phyloP scores from a whole-genome alignment of 2,113 vertebrate genomes.

The Tragelaphus scriptus region DNA sequence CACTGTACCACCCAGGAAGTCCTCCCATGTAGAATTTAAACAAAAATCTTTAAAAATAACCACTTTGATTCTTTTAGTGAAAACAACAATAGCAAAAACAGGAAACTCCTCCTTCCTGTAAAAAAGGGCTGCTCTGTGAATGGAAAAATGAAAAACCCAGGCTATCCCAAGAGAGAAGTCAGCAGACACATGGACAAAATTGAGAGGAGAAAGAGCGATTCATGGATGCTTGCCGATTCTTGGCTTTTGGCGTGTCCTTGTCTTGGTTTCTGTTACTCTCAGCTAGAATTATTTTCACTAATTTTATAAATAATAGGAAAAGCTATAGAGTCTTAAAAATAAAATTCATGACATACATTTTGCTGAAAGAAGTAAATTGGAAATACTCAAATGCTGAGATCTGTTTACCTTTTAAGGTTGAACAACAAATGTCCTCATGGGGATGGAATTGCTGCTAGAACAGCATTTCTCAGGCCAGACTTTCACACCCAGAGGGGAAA shows the following conservation, averaged over 20 bases:
- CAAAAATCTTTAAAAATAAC: neutral
- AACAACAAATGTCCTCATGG: neutral
- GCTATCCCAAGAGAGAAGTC: neutral
- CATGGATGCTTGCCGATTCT: neutral
- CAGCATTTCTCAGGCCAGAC: neutral
- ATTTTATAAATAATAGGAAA: neutral
- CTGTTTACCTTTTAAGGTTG: neutral
- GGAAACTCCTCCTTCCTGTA: neutral
- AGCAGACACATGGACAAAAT: neutral
- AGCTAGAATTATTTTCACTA: neutral
- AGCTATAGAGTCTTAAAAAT: neutral
- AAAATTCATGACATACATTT: neutral
- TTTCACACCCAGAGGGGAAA: neutral
- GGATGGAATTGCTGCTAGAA: neutral
- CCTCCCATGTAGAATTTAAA: neutral
- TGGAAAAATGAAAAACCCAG: neutral
- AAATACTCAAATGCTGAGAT: neutral
- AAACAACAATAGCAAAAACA: neutral
- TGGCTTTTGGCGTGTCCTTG: neutral
- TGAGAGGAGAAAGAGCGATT: neutral
- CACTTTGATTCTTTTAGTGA: neutral
- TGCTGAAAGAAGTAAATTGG: neutral
- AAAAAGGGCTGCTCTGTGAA: neutral
- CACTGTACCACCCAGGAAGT: neutral
- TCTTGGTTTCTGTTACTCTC: neutral